Evolutionary conservation across 2,113 vertebrate species (phyloP).

Genomic region (Neodon shergylaensis): DNA sequence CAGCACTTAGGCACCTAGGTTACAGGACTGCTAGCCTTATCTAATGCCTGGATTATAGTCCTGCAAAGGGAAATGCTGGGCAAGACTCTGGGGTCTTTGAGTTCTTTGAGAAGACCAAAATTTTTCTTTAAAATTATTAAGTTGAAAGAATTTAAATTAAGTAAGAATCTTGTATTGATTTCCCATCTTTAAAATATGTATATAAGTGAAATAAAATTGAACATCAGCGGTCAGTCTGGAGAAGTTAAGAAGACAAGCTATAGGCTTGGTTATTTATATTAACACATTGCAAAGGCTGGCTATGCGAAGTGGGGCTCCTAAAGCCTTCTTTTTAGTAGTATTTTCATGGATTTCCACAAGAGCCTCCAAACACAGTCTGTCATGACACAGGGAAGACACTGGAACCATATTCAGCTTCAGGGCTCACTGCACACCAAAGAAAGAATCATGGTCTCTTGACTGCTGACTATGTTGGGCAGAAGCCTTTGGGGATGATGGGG

Average conservation of each 20-base stretch:
- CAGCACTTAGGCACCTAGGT: not conserved
- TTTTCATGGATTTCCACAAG: not conserved
- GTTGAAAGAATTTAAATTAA: conserved; percentile 12
- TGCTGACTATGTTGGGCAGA: not conserved
- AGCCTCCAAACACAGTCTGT: not conserved
- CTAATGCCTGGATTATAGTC: not conserved
- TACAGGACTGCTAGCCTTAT: not conserved
- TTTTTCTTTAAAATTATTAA: not conserved
- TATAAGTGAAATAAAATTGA: not conserved
- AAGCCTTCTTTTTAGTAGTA: not conserved
- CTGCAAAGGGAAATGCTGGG: not conserved
- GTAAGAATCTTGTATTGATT: not conserved
- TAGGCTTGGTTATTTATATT: not conserved
- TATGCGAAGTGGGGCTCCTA: rapidly evolving
- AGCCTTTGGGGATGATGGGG: not conserved
- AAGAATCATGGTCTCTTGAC: not conserved
- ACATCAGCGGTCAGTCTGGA: not conserved
- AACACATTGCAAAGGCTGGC: not conserved
- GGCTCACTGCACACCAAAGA: not conserved
- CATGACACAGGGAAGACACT: not conserved
- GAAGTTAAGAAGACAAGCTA: not conserved
- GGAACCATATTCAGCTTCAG: not conserved
- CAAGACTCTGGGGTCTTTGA: not conserved
- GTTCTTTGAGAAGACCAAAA: not conserved
- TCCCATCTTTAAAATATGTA: conserved; percentile 13